Evolutionary conservation across 2,797 vertebrate genomes (phyloP).

Genomic region (Jordanella pulchra): DNA sequence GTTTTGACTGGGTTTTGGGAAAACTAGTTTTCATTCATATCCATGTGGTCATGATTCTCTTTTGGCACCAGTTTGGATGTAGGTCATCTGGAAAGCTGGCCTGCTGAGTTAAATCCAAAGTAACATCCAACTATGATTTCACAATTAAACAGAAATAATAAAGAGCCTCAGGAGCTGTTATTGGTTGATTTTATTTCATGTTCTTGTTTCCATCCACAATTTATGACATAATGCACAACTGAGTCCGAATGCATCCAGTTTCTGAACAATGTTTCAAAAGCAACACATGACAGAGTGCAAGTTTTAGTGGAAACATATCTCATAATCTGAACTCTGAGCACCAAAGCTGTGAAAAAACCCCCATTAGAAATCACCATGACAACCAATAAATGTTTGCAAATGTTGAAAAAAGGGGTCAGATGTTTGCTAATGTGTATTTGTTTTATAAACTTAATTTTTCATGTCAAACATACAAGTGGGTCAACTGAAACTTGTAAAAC

Average conservation of each 20-base stretch:
- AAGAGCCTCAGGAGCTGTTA: slow-evolving; percentile 8
- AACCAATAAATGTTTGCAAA: slow-evolving; percentile 2
- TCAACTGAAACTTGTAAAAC: neutral
- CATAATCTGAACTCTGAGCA: slow-evolving; percentile 9
- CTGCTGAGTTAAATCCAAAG: neutral
- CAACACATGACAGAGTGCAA: neutral
- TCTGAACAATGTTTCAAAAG: neutral
- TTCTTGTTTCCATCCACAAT: slow-evolving; percentile 31
- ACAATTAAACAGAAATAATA: slow-evolving; percentile 25
- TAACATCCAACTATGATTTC: slow-evolving; percentile 51
- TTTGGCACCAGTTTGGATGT: slow-evolving; percentile 21
- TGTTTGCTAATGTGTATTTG: slow-evolving; percentile 17
- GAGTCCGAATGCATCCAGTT: slow-evolving; percentile 6
- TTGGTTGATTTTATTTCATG: slow-evolving; percentile 18
- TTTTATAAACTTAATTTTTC: slow-evolving; percentile 3
- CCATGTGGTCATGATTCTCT: slow-evolving; percentile 12
- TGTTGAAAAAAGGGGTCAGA: slow-evolving; percentile 8
- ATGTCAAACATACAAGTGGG: neutral
- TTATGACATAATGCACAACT: slow-evolving; percentile 20
- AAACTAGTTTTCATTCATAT: slow-evolving; percentile 7
- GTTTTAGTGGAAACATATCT: neutral
- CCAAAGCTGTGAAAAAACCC: slow-evolving; percentile 1
- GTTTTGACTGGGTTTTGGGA: neutral
- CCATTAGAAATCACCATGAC: slow-evolving; percentile 1
- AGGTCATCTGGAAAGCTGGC: slow-evolving; percentile 36